phyloP scores from a whole-genome alignment of 2,113 vertebrate genomes.

The Tyrannus savana region DNA sequence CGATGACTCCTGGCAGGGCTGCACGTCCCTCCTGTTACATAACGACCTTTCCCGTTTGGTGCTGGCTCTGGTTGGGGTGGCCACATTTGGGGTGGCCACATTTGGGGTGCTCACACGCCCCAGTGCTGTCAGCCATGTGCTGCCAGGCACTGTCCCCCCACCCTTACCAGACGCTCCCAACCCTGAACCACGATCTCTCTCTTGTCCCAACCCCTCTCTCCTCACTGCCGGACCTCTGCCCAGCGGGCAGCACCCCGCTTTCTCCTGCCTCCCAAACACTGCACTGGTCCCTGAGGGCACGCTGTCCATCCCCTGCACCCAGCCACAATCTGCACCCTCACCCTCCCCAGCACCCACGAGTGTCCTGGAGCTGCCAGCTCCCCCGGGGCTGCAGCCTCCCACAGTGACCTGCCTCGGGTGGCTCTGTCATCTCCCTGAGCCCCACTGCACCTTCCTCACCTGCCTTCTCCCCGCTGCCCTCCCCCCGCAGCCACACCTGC shows the following conservation, averaged over 20 bases:
- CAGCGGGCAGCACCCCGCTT: neutral
- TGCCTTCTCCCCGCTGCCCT: neutral
- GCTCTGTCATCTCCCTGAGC: neutral
- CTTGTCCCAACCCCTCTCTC: neutral
- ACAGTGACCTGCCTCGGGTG: neutral
- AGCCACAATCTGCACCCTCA: neutral
- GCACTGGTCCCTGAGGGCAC: fast-evolving
- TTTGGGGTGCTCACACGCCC: fast-evolving
- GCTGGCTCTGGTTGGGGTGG: neutral
- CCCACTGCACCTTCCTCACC: neutral
- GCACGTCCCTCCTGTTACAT: slow-evolving; percentile 39
- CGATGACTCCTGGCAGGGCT: slow-evolving; percentile 15
- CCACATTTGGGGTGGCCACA: neutral
- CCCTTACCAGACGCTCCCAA: neutral
- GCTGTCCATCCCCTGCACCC: too few species aligned
- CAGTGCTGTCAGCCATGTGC: fast-evolving
- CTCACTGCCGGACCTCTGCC: neutral
- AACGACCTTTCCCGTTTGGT: neutral
- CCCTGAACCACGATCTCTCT: neutral
- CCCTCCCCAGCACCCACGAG: neutral
- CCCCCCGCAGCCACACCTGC: too few species aligned
- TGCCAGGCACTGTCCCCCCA: neutral
- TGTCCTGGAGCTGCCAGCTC: neutral
- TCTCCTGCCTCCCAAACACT: neutral
- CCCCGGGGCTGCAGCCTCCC: neutral